A percentile compares a stretch with the other conserved stretches of the same genome.
Conservation (phyloP, 2,797 vertebrate species). For the Sebastes reedi region DNA sequence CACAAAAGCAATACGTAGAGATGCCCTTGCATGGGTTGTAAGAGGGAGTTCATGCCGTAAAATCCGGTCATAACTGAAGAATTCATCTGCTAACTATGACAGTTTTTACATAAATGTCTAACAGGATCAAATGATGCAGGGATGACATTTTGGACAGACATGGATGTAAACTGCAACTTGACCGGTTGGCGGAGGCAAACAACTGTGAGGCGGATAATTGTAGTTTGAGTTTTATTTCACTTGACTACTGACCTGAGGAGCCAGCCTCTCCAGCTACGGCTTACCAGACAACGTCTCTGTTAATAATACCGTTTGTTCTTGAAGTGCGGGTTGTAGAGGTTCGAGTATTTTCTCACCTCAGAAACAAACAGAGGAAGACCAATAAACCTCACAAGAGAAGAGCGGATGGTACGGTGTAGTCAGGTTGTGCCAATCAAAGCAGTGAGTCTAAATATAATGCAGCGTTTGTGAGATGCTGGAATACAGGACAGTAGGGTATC, state of each 20-base stretch:
- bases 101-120: background rate
- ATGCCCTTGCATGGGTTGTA: background rate
- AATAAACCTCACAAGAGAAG: background rate
- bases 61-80: background rate
- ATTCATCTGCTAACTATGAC: background rate
- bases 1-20: background rate
- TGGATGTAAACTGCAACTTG: background rate
- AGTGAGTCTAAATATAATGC: background rate
- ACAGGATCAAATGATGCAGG: accelerated
- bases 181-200: background rate
- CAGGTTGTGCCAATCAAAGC: background rate
- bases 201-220: background rate
- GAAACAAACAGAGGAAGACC: background rate
- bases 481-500: background rate
- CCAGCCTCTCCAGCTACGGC: background rate
- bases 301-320: background rate
- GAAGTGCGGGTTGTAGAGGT: background rate
- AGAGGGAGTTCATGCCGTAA: background rate
- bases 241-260: background rate
- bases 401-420: background rate
- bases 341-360: background rate
- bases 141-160: background rate
- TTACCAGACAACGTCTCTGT: background rate
- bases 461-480: background rate
- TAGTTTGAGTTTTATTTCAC: background rate